Evolutionary conservation across 2,113 vertebrate species (phyloP), one percentile per base, ranked within the genome.

Genomic region (Ardeotis arabs): DNA sequence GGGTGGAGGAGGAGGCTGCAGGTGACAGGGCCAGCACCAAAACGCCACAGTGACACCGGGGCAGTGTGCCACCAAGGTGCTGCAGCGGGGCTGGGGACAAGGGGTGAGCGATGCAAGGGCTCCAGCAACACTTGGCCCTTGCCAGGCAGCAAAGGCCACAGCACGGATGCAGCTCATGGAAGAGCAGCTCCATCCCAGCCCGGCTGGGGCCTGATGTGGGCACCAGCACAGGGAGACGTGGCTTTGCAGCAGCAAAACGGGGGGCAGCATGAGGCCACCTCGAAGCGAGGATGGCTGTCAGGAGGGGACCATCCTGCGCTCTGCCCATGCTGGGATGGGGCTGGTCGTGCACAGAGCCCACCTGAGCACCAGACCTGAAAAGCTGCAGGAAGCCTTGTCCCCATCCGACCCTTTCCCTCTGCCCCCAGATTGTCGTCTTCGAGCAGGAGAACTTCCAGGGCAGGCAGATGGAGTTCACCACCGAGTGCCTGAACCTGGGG

Each of bases 361-460:
- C 25, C 14, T 0, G 0, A 24, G 31, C 50, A 74, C 6, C 29
- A 22, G 41, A 49, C 14, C 35, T 1, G 3, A n/a, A 82, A 47
- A 80, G 33, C 33, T 77, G 58, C 28, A 44, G 76, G n/a, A 76
- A 94, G 47, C 44, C 44, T 47, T 23, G 60, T 72, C 62, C 78
- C 67, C 9, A 3, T 60, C 60, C 4, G 4, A 39, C 37, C 56
- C 17, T 35, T 16, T 50, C 77, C 90, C 89, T 83, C 86, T 62
- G 94, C 70, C 66, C 66, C 14, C 95, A 99, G 99, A 98, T 99
- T 86, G 94, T 98, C 76, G 95, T 99, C 97, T 99, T 99, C 12
- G 99, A 99, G 60, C 99, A 99, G 98, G 99, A 99, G 98, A 99
- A 99, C 97, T 99, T 99, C 98, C 99, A 99, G 97, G 99, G 99